Percentiles rank a stretch among this genome's conserved stretches.
These are phyloP conservation scores for Channa argus DNA, from an alignment of 2,113 vertebrate genomes.

Conservation along the genomic window DNA sequence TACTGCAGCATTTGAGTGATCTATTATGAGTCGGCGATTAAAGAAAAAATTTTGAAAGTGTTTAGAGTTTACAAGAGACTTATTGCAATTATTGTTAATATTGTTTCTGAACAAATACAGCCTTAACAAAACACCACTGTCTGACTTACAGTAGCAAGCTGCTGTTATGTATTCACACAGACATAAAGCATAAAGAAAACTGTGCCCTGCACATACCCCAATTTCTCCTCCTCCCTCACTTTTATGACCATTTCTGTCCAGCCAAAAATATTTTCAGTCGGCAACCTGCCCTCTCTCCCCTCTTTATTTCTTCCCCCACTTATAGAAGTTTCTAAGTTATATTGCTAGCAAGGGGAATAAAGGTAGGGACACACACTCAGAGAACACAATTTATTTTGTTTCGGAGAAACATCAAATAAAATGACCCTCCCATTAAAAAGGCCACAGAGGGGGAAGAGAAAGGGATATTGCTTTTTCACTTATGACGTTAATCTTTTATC, in stretches of 20 bases:
- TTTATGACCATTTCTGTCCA: constrained; percentile 33
- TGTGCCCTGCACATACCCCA: background rate
- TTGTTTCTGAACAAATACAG: constrained; percentile 1
- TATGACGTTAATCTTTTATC: constrained; percentile 75
- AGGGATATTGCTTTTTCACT: constrained; percentile 80
- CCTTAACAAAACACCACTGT: background rate
- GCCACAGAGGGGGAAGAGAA: constrained; percentile 64
- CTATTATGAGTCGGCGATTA: background rate
- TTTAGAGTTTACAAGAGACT: background rate
- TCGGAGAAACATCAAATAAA: constrained; percentile 76
- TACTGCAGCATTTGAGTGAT: background rate
- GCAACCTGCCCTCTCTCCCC: background rate
- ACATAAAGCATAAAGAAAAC: background rate
- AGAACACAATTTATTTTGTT: constrained; percentile 80
- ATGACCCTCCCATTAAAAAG: constrained; percentile 79
- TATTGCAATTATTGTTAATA: background rate
- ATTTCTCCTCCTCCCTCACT: background rate
- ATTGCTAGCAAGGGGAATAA: constrained; percentile 78
- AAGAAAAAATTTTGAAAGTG: too few species aligned
- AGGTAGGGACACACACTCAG: constrained; percentile 58
- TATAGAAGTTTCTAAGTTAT: constrained; percentile 69
- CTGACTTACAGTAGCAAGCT: constrained; percentile 8
- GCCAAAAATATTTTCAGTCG: constrained; percentile 20
- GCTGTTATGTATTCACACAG: constrained; percentile 7
- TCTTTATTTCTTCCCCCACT: constrained; percentile 59